Conservation (phyloP, 2,797 vertebrate species). For the Mionectes olivaceus region DNA sequence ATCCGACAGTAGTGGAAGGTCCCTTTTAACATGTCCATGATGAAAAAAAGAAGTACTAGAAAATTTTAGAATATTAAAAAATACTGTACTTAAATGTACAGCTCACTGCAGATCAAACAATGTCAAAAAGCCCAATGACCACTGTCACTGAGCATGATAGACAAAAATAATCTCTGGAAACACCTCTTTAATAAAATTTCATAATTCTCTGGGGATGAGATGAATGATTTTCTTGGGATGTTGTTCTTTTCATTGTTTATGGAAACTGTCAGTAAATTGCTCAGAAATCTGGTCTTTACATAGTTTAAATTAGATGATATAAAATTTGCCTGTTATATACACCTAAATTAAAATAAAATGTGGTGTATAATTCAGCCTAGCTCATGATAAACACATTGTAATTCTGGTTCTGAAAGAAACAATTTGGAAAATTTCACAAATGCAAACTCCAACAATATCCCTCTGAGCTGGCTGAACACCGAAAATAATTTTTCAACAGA, state of each 20-base stretch:
- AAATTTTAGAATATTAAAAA: neutral
- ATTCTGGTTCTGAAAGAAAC: neutral
- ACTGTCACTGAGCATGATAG: neutral
- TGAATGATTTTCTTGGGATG: neutral
- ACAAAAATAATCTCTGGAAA: neutral
- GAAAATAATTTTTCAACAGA: neutral
- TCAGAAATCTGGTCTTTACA: neutral
- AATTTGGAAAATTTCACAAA: neutral
- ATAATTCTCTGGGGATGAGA: neutral
- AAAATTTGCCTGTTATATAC: neutral
- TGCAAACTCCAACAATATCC: neutral
- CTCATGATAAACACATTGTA: neutral
- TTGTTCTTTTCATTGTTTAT: neutral
- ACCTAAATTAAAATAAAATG: neutral
- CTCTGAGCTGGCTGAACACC: neutral
- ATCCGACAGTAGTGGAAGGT: neutral
- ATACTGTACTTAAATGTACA: neutral
- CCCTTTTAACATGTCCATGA: neutral
- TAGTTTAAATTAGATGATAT: neutral
- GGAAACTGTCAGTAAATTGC: neutral
- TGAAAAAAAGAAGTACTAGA: neutral
- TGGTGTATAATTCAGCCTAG: neutral
- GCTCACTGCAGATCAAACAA: neutral
- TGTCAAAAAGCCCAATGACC: neutral
- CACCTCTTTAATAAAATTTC: accelerated